Evolutionary conservation across 2,888 invertebrate genomes (phyloP).

Genomic region (Drosophila engyochracea): DNA sequence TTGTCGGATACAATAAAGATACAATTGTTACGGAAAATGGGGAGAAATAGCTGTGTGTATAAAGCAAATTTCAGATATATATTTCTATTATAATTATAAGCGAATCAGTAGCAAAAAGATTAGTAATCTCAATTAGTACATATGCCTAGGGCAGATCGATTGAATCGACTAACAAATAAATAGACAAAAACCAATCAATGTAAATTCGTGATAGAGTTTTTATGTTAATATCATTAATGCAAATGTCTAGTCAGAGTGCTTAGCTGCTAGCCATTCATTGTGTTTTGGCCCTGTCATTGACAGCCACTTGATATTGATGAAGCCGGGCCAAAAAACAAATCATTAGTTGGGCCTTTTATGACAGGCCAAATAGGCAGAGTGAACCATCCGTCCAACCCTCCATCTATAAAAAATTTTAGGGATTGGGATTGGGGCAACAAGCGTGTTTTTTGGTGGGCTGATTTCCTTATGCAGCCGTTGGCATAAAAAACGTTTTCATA

Average conservation of each 20-base stretch:
- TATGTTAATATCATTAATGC: constrained; percentile 53
- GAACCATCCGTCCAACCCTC: not conserved
- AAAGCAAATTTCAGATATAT: not conserved
- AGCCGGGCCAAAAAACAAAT: constrained; percentile 52
- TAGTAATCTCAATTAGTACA: not conserved
- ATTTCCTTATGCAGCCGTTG: constrained; percentile 42
- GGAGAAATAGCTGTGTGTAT: not conserved
- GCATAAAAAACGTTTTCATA: constrained; percentile 71
- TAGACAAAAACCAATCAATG: constrained; percentile 40
- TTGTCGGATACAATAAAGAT: not conserved
- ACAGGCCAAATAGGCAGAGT: constrained; percentile 42
- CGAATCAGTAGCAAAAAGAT: not conserved
- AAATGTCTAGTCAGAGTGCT: constrained; percentile 31
- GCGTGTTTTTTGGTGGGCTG: constrained; percentile 12
- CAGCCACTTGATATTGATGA: constrained; percentile 67
- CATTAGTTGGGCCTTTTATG: constrained; percentile 69
- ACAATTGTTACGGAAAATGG: not conserved
- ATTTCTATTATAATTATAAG: not conserved
- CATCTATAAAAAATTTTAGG: not conserved
- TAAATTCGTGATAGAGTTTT: constrained; percentile 18
- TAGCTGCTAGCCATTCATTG: constrained; percentile 18
- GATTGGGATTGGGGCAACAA: not conserved
- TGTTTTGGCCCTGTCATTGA: constrained; percentile 52
- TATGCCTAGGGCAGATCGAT: not conserved
- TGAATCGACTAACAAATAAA: constrained; percentile 6